Base-by-base conservation (phyloP, 2,113 vertebrate genomes). In the Panthera leo region DNA sequence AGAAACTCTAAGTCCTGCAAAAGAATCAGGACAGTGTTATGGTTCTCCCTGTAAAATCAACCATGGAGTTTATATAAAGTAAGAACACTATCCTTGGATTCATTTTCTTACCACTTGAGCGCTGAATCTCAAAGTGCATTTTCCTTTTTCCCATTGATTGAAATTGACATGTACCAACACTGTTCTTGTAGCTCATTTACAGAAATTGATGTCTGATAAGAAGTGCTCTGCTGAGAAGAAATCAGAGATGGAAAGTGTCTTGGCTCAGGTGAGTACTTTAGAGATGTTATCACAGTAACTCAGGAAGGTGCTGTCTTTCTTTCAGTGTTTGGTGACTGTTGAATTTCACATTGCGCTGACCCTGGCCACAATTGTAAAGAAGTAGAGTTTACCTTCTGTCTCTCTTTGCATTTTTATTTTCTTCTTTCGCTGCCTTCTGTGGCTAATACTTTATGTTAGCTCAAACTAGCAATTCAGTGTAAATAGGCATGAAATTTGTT, bases 151-250 rank as follows among this genome's bases (percentile, higher is more conserved):
- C 34, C 16, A 1, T 18, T 93, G 58, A 27, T 55, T 83, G 63
- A 83, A 92, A 51, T 34, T 96, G 87, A 89, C 14, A 3, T 48
- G 15, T 58, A 42, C 65, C 71, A 55, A 85, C 5, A 25, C 93
- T 70, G 11, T 94, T 97, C 95, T 89, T 79, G 0, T 88, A 99
- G 99, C 99, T 97, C 99, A 99, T 94, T 99, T 99, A 92, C 99
- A 99, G 98, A 99, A 99, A 96, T 96, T 99, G 95, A 99, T 99
- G 99, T 99, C 99, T 75, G 99, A 99, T 97, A 99, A 99, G 98
- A 99, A 99, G 95, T 99, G 99, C 95, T 58, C 99, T 1, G 99
- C 99, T 36, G 99, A 99, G 97, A 99, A 99, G 98, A 99, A 99
- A 95, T 97, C 99, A 45, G 99, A 99, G 98, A 99, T 99, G 99